Percentiles rank a stretch among this genome's conserved stretches.
Evolutionary conservation across 2,113 vertebrate genomes (phyloP).

Genomic region (Lophotis ruficrista): DNA sequence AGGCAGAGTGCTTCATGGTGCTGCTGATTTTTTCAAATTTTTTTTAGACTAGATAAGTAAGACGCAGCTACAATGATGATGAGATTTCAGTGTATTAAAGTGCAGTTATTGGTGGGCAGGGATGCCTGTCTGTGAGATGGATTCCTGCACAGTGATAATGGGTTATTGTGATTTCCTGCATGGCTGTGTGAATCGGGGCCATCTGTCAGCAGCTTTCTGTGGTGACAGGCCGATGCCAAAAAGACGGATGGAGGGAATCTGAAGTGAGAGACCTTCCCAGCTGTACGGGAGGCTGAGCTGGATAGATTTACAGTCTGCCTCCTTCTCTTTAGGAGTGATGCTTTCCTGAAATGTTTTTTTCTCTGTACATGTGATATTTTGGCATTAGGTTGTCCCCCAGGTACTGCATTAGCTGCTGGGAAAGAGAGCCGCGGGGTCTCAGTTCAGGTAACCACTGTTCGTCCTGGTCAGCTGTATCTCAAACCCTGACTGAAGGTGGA

Average conservation of each 20-base stretch:
- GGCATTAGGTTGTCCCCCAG: background rate
- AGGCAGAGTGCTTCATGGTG: background rate
- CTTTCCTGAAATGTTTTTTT: conserved; percentile 32
- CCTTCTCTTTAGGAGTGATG: conserved; percentile 24
- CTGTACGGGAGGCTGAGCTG: conserved; percentile 4
- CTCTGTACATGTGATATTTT: background rate
- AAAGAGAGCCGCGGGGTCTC: background rate
- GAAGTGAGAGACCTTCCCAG: conserved; percentile 64
- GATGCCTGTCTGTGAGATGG: background rate
- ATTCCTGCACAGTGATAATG: background rate
- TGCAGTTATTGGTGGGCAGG: background rate
- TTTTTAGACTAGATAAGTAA: background rate
- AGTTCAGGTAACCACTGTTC: background rate
- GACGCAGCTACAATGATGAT: background rate
- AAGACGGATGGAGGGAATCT: conserved; percentile 62
- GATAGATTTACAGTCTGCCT: conserved; percentile 59
- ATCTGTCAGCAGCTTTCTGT: conserved; percentile 51
- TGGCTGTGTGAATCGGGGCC: background rate
- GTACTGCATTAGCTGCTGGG: background rate
- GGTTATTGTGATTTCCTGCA: conserved; percentile 7
- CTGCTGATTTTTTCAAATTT: background rate
- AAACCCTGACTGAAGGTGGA: background rate
- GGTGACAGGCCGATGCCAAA: conserved; percentile 15
- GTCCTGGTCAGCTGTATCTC: background rate
- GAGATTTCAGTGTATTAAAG: background rate